Evolutionary conservation across 2,797 vertebrate genomes (phyloP).

Genomic region (Danio aesculapii): DNA sequence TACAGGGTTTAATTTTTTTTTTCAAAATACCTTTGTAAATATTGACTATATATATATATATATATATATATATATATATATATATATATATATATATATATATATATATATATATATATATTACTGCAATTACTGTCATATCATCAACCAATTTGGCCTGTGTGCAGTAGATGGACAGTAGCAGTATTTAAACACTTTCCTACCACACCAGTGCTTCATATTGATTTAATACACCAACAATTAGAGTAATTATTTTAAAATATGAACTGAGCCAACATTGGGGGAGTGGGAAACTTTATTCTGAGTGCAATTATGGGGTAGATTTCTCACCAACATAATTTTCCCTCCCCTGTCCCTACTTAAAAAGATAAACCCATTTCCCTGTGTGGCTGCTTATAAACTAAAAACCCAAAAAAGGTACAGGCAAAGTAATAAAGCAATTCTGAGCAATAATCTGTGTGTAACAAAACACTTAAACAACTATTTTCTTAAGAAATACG

Average conservation of each 20-base stretch:
- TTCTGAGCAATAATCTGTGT: conserved; percentile 18
- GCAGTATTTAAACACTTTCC: neutral
- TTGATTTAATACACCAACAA: no score
- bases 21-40: no score
- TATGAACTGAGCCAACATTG: neutral
- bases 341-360: conserved; percentile 42
- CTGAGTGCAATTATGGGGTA: conserved; percentile 67
- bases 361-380: conserved; percentile 48
- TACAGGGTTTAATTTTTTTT: no score
- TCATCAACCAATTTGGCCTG: neutral
- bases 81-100: no score
- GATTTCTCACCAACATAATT: conserved; percentile 56
- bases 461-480: conserved; percentile 17
- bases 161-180: neutral
- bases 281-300: conserved; percentile 61
- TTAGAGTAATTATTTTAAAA: no score
- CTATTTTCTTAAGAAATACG: neutral
- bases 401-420: conserved; percentile 8
- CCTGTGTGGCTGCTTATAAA: conserved; percentile 31
- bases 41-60: no score
- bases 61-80: no score
- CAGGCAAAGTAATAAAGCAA: neutral
- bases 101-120: no score
- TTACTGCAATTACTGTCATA: no score
- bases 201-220: neutral